Evolutionary conservation across 1,140 invertebrate species (phyloP), one percentile per base, ranked within the genome.

Genomic region (Drosophila seguyi): DNA sequence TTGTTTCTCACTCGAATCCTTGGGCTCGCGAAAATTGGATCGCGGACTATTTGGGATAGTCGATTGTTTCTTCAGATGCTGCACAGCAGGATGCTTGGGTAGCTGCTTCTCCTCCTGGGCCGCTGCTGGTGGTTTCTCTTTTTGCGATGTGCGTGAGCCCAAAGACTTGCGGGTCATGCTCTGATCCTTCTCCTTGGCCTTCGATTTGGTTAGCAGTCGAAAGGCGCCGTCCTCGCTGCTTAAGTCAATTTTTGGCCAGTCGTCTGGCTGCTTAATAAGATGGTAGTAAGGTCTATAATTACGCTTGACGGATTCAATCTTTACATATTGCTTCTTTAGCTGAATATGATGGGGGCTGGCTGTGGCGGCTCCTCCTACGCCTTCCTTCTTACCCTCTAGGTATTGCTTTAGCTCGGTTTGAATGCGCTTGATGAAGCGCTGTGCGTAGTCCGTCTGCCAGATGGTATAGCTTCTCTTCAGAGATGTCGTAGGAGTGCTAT

Each of bases 381-480:
- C 61, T 25, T 69, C 58, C 61, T 76, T 66, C 14, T 75, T 75
- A 11, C 79, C 83, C 38, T 88, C 81, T 29, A 92, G 57, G 68
- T 92, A 92, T 39, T 83, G 75, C 18, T 85, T 81, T 13, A 92
- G 31, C 42, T 92, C 91, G 14, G 78, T 78, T 31, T 83, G 81
- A 16, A 92, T 90, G 61, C 90, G 91, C 48, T 84, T 90, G 10
- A 92, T 91, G 39, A 91, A 92, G 44, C 79, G 90, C 60, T 91
- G 71, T 52, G 95, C 93, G 87, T 94, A 94, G 53, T 94, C 94
- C 34, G 94, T 93, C 45, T 94, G 90, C 94, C 94, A 95, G 90
- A 92, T 52, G 11, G 71, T 79, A 75, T 92, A 92, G 25, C 75
- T 66, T 47, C 66, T 72, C 16, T 38, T 61, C 22, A 60, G n/a